Evolutionary conservation across 2,888 invertebrate species (phyloP), one percentile per base, ranked within the genome.

Genomic region (Drosophila gaucha): DNA sequence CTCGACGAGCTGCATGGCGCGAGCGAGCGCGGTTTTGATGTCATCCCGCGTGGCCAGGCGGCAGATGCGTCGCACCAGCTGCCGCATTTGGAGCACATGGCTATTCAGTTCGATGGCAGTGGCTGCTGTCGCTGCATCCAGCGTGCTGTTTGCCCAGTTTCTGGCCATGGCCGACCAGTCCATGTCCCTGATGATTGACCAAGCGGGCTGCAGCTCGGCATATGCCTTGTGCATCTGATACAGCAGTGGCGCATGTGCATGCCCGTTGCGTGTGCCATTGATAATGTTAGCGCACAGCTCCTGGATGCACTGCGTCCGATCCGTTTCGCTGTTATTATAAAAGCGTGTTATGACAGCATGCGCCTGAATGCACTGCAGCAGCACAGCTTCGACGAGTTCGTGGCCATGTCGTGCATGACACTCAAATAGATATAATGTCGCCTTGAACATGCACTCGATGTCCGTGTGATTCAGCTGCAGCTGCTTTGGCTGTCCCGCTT

Each of bases 361-460:
- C 43, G 54, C 74, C 20, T 36, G 44, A 16, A 5, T 60, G 30
- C 55, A 56, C 12, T 73, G 57, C 31, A 39, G 14, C 8, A 63
- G 43, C 41, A 77, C 56, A 2, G 75, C 47, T 10, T 70, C 60
- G 0, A 70, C 64, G 1, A 85, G 66, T 0, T 59, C 36, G 22
- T 71, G 71, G 0, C 88, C 86, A 12, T 72, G 38, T 4, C 71
- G 69, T 0, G 55, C 62, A 46, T 67, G 26, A 10, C 86, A 86
- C 38, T 88, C 84, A 12, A 60, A 46, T 14, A 85, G 35, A 24
- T 86, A 85, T 12, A 85, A 12, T 6, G 60, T 63, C 4, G 80
- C 84, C 28, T 86, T 85, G 2, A 83, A 67, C 64, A 86, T 51
- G 43, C 80, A 72, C 36, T 85, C 88, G 9, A 88, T 60, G 8